Conservation (phyloP, 1,140 invertebrate species). For the Cydia splendana region DNA sequence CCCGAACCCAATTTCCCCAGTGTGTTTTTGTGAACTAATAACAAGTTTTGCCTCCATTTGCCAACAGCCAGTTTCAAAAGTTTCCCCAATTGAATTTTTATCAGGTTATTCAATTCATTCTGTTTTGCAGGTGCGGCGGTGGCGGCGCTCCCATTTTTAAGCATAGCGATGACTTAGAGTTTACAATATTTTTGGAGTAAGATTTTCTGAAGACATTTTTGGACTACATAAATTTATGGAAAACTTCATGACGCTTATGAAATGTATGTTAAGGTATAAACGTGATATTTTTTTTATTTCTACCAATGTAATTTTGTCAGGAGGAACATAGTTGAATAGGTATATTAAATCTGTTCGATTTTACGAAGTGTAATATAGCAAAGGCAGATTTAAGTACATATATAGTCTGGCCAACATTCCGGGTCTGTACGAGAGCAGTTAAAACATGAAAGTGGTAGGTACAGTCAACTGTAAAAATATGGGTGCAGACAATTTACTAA, state of each 20-base stretch:
- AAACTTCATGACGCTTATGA: slow-evolving; percentile 14
- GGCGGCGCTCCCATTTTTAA: slow-evolving; percentile 64
- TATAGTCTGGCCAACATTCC: not conserved
- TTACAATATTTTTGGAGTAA: slow-evolving; percentile 69
- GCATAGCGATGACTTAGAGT: slow-evolving; percentile 41
- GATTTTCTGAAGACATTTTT: slow-evolving; percentile 33
- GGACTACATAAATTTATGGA: not conserved
- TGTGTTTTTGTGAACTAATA: slow-evolving; percentile 1
- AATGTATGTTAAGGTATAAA: slow-evolving; percentile 17
- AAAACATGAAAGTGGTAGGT: too few species aligned
- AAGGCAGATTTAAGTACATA: not conserved
- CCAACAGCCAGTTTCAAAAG: not conserved
- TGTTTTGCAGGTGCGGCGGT: slow-evolving; percentile 57
- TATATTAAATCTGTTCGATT: not conserved
- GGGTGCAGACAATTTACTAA: too few species aligned
- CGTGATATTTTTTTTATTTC: slow-evolving; percentile 28
- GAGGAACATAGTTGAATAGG: not conserved
- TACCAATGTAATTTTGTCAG: slow-evolving; percentile 11
- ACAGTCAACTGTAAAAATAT: too few species aligned
- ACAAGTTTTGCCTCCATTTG: slow-evolving; percentile 14
- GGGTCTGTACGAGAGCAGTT: too few species aligned
- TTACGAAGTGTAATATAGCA: too few species aligned
- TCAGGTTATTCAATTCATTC: slow-evolving; percentile 33
- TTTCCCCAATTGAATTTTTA: slow-evolving; percentile 24
- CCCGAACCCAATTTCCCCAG: not conserved